phyloP scores from a whole-genome alignment of 2,797 vertebrate genomes.

The Lepus townsendii region DNA sequence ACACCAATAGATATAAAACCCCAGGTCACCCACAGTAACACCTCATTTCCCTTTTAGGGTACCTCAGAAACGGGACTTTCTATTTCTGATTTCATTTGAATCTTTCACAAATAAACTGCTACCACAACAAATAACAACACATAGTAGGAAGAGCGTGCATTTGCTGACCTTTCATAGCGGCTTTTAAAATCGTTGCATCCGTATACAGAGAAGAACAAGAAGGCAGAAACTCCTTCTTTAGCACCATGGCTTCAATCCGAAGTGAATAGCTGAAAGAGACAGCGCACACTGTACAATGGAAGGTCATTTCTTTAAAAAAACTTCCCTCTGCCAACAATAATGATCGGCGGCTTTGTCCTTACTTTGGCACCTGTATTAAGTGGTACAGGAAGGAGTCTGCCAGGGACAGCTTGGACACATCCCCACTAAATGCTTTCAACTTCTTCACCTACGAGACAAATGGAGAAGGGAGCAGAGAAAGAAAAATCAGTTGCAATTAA shows the following conservation, averaged over 20 bases:
- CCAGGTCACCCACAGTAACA: background rate
- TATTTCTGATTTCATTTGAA: background rate
- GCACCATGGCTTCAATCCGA: conserved; percentile 91
- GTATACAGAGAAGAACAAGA: conserved; percentile 93
- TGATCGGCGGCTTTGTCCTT: conserved; percentile 82
- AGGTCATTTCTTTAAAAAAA: conserved; percentile 19
- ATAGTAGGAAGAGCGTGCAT: conserved; percentile 64
- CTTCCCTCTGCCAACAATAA: conserved; percentile 59
- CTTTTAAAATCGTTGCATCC: conserved; percentile 94
- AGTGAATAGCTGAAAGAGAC: no score
- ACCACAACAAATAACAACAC: conserved; percentile 82
- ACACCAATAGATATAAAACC: background rate
- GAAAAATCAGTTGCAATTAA: conserved; percentile 62
- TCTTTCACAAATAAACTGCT: conserved; percentile 76
- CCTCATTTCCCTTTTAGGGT: background rate
- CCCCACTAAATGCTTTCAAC: conserved; percentile 94
- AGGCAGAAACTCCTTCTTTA: conserved; percentile 95
- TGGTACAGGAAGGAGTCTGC: conserved; percentile 97
- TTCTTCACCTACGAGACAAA: conserved; percentile 94
- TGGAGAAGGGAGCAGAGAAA: background rate
- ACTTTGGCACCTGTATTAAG: conserved; percentile 98
- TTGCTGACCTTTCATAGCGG: conserved; percentile 94
- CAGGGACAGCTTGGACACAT: conserved; percentile 95
- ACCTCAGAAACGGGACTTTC: conserved; percentile 20
- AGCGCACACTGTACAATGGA: background rate